phyloP scores from a whole-genome alignment of 2,888 invertebrate species.

The Dichetophora obliterata region DNA sequence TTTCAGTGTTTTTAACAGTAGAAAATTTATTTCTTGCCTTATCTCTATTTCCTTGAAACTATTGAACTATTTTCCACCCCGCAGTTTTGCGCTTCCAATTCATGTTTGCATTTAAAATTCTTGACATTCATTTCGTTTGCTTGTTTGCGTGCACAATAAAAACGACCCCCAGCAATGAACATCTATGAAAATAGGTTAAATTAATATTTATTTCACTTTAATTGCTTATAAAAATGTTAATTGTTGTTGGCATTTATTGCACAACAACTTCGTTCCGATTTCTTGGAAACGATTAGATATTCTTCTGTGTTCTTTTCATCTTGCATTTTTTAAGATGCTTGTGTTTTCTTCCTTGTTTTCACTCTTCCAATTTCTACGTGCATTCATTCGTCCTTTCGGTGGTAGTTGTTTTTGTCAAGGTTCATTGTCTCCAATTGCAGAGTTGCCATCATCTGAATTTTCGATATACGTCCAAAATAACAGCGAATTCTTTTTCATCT shows the following conservation, averaged over 20 bases:
- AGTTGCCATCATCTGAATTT: no score
- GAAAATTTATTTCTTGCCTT: no score
- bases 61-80: background rate
- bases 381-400: background rate
- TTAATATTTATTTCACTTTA: background rate
- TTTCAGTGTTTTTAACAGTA: background rate
- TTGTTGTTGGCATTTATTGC: no score
- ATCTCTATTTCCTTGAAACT: no score
- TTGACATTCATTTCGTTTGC: background rate
- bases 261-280: background rate
- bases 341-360: background rate
- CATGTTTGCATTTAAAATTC: no score
- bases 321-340: background rate
- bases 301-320: background rate
- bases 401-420: background rate
- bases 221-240: background rate
- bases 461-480: no score
- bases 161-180: background rate
- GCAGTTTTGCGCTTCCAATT: background rate
- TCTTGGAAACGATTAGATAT: background rate
- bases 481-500: no score
- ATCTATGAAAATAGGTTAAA: background rate
- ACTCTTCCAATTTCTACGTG: background rate
- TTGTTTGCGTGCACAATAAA: background rate
- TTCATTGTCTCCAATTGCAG: constrained; percentile 4